A percentile compares a stretch with the other conserved stretches of the same genome.
phyloP scores from a whole-genome alignment of 2,113 vertebrate species.

The Galeopterus variegatus region DNA sequence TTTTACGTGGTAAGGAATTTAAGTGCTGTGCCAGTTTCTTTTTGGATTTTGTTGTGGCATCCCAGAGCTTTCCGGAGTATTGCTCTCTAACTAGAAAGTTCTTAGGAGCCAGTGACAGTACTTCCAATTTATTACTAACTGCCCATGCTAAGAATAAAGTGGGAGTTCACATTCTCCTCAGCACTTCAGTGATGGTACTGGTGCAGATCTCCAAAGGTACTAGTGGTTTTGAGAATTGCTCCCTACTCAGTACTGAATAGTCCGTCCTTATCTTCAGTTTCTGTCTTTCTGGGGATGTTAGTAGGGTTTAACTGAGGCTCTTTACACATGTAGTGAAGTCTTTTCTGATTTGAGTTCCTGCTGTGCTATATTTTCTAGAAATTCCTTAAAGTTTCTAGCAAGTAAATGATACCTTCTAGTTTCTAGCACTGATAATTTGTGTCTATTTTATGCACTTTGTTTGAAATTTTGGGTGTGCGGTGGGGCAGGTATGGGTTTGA shows the following conservation, averaged over 20 bases:
- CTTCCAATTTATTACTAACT: background rate
- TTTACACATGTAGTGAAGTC: background rate
- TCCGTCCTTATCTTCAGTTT: background rate
- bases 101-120: background rate
- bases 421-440: conserved; percentile 9
- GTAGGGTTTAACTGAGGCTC: background rate
- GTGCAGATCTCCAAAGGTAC: background rate
- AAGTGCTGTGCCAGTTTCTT: background rate
- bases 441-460: conserved; percentile 8
- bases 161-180: background rate
- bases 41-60: background rate
- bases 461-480: background rate
- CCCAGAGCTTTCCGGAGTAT: background rate
- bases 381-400: background rate
- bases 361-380: background rate
- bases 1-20: background rate
- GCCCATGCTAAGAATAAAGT: background rate
- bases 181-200: background rate
- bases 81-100: background rate
- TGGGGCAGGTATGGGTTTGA: background rate
- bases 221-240: background rate
- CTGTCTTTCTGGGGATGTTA: background rate
- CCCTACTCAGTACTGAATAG: background rate
- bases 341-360: background rate
- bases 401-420: background rate